Evolutionary conservation across 2,888 invertebrate species (phyloP), one percentile per base, ranked within the genome.

Genomic region (Chrysolina oricalcia): DNA sequence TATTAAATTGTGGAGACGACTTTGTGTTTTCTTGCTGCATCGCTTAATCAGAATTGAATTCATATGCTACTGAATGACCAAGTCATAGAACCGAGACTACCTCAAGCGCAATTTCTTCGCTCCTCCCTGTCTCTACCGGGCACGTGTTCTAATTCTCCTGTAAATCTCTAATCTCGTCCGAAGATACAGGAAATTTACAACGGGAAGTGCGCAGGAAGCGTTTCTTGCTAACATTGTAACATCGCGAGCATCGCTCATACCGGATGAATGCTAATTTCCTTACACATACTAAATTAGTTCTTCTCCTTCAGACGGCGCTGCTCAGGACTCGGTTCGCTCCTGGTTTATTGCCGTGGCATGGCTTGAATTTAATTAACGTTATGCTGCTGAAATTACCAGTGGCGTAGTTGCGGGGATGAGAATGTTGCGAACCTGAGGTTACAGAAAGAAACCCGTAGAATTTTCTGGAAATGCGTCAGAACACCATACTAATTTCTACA

Each of bases 181-280:
- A 59, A 59, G 59, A 53, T 53, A 53, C 23, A 59, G 27, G n/a
- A 59, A 35, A 53, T 59, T 59, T 59, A 27, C 59, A 59, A 59
- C 59, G 10, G 21, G 53, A 56, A 56, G 6, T 21, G 19, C 13
- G 19, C 53, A 27, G 53, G 68, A 53, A 46, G 50, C 72, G 71
- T 74, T 74, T 74, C 74, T 74, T 62, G 72, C 73, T 50, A 68
- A 68, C 65, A 35, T 71, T 50, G 62, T 68, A 62, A 71, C 59
- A 15, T 53, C 53, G 53, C 13, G n/a, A 19, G 41, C 40, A 23
- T 50, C 63, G 74, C 66, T 75, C 64, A 75, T 79, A 80, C 77
- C 80, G 80, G 80, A 80, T 77, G 80, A 76, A 80, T 80, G 80
- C 76, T 80, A 80, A 80, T 80, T 80, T 78, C 80, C 80, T 80